A percentile compares a stretch with the other conserved stretches of the same genome.
Conservation (phyloP, 1,140 invertebrate genomes). For the Macrobrachium rosenbergii region DNA sequence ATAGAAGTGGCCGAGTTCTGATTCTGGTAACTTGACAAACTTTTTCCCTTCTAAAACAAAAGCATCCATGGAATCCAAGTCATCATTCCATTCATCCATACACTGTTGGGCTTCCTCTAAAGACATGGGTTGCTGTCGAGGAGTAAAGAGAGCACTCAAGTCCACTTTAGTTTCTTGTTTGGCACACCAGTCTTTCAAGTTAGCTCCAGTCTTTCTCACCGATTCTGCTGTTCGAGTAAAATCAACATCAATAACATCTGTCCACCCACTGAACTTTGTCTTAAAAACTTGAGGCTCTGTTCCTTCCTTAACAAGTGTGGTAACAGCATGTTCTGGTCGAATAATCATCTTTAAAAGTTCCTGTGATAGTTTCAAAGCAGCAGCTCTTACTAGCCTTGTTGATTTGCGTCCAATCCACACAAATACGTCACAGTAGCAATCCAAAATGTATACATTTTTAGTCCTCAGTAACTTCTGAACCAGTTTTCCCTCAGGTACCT, state of each 20-base stretch:
- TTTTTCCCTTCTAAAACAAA: slow-evolving; percentile 98
- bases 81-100: slow-evolving; percentile 94
- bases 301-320: slow-evolving; percentile 80
- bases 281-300: slow-evolving; percentile 92
- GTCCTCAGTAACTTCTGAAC: slow-evolving; percentile 85
- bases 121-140: slow-evolving; percentile 90
- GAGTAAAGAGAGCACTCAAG: slow-evolving; percentile 94
- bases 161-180: slow-evolving; percentile 89
- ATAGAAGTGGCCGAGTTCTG: slow-evolving; percentile 94
- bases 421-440: slow-evolving; percentile 96
- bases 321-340: slow-evolving; percentile 87
- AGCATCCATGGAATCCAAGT: slow-evolving; percentile 96
- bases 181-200: slow-evolving; percentile 93
- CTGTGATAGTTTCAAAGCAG: slow-evolving; percentile 95
- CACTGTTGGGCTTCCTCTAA: slow-evolving; percentile 89
- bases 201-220: slow-evolving; percentile 94
- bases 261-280: slow-evolving; percentile 97
- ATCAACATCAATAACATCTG: slow-evolving; percentile 99
- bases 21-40: slow-evolving; percentile 94
- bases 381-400: slow-evolving; percentile 93
- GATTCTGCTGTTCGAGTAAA: slow-evolving; percentile 98
- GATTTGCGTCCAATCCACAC: slow-evolving; percentile 99
- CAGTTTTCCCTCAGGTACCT: slow-evolving; percentile 80
- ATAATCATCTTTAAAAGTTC: slow-evolving; percentile 93
- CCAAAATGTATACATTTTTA: slow-evolving; percentile 97